phyloP scores from a whole-genome alignment of 2,113 vertebrate genomes.

The Dasyurus viverrinus region DNA sequence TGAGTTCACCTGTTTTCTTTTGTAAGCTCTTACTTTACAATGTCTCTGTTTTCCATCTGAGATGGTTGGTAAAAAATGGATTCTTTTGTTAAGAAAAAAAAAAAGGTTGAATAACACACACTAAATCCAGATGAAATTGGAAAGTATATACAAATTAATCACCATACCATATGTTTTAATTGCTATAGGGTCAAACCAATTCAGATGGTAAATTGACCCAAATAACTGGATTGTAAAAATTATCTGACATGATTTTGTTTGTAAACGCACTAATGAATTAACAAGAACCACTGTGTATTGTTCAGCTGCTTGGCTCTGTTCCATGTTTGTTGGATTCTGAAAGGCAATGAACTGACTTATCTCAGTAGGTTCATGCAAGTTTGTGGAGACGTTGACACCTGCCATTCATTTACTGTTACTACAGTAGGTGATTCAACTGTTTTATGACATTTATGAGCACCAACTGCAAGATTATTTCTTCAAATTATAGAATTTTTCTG shows the following conservation, averaged over 20 bases:
- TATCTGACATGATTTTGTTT: neutral
- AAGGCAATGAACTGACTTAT: neutral
- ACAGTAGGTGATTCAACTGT: neutral
- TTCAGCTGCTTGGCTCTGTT: neutral
- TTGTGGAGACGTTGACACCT: neutral
- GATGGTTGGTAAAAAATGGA: neutral
- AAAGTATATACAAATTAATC: neutral
- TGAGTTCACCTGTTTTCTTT: neutral
- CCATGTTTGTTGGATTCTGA: neutral
- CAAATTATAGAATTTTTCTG: neutral
- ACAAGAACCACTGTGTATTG: neutral
- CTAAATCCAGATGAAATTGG: neutral
- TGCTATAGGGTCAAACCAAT: neutral
- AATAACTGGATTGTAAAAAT: conserved; percentile 13
- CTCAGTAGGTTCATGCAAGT: neutral
- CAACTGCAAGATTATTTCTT: neutral
- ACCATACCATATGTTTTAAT: neutral
- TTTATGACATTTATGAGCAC: neutral
- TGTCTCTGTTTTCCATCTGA: conserved; percentile 12
- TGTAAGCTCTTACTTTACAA: conserved; percentile 4
- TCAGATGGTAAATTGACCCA: neutral
- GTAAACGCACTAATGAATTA: neutral
- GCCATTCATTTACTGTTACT: neutral
- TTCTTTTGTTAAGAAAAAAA: neutral
- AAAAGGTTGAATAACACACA: neutral